These are phyloP conservation scores for Drosophila peninsularis DNA, from an alignment of 2,888 invertebrate species.

Conservation along the genomic window DNA sequence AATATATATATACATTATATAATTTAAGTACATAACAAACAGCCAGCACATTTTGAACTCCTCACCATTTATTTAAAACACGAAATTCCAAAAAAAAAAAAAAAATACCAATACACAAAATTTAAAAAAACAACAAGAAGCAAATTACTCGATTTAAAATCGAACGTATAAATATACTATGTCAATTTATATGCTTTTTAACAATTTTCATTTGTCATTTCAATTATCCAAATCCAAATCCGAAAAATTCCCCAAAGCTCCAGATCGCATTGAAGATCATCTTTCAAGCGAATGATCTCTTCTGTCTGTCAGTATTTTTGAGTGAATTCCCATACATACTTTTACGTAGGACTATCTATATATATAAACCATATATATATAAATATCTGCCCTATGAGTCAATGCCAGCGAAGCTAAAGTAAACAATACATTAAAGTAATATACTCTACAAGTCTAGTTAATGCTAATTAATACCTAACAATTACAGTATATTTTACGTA, in stretches of 20 bases:
- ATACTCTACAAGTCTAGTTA: constrained; percentile 27
- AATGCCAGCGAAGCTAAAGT: constrained; percentile 13
- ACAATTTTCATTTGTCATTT: constrained; percentile 52
- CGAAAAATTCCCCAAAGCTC: constrained; percentile 9
- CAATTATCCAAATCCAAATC: constrained; percentile 18
- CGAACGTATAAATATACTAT: constrained; percentile 19
- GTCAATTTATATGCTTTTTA: constrained; percentile 53
- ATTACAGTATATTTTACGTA: constrained; percentile 33
- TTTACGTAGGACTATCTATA: neutral
- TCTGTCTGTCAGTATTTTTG: constrained; percentile 25
- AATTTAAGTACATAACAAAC: constrained; percentile 39
- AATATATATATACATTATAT: constrained; percentile 41
- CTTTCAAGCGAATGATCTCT: constrained; percentile 11
- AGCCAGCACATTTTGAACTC: constrained; percentile 48
- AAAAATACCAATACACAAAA: constrained; percentile 9
- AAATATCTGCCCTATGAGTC: constrained; percentile 1
- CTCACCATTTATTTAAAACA: constrained; percentile 48
- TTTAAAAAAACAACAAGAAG: constrained; percentile 5
- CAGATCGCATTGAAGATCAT: constrained; percentile 11
- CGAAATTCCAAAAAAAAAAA: constrained; percentile 22
- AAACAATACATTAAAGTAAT: constrained; percentile 32
- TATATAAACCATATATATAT: neutral
- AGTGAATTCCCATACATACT: constrained; percentile 3
- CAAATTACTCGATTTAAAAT: constrained; percentile 14
- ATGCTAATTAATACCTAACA: constrained; percentile 27